Base-by-base conservation (phyloP, 2,113 vertebrate species). In the Picathartes gymnocephalus region DNA sequence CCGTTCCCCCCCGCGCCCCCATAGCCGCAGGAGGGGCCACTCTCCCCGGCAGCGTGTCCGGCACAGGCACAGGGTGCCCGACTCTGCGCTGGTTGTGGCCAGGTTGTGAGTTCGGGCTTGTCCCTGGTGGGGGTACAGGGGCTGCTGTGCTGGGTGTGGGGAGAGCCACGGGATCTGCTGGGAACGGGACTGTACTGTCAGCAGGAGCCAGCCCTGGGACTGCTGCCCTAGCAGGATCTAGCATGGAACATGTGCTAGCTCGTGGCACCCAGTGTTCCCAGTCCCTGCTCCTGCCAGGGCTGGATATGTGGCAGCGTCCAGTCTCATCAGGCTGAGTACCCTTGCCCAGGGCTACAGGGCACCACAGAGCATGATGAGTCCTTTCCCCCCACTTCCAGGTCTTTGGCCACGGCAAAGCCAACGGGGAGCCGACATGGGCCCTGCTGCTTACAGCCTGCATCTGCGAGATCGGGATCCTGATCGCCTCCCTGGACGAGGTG, bases 381-480 rank as follows among this genome's bases (percentile, higher is more conserved):
- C 24, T 69, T 22, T 74, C 28, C 4, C 12, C 8, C 9, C 1
- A 0, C 23, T 61, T 62, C 54, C 95, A 99, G 99, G 99, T 99
- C 82, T 99, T 99, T 4, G 99, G 99, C 74, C 99, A 99, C 0
- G 99, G 98, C 69, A 99, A 99, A 97, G 99, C 99, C 82, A 99
- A 99, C 0, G 99, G 99, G 35, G 99, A 99, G 85, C 99, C 99
- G 8, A 99, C 99, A 1, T 99, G 99, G 99, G 99, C 99, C 11
- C 97, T 99, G 90, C 98, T 99, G 78, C 97, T 99, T 93, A 99
- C 99, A 0, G 99, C 99, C 70, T 99, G 98, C 88, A 99, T 99
- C 98, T 99, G 99, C 6, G 99, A 99, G 98, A 99, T 98, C 3
- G 99, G 99, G 66, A 99, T 99, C 97, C 99, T 99, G 89, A 99